Evolutionary conservation across 37 sponge, comb jelly and placozoan genomes (phyloP).

Genomic region (Halichondria panicea): DNA sequence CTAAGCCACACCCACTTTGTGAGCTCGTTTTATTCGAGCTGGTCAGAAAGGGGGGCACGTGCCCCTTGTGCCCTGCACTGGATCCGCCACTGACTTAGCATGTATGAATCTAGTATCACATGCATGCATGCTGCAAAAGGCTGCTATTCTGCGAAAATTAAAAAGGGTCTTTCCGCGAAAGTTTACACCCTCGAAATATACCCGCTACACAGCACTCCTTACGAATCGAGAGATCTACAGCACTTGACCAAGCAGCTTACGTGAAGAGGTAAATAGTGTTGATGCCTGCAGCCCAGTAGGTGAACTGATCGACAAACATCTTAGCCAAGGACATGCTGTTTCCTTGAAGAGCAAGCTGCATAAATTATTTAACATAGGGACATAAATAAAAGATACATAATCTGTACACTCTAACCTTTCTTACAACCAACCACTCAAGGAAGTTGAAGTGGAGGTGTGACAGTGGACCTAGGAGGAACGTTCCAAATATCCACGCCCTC

Average conservation of each 20-base stretch:
- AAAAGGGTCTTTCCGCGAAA: too few species aligned
- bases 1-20: too few species aligned
- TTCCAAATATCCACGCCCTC: conserved; percentile 64
- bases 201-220: too few species aligned
- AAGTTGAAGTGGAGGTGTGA: conserved; percentile 75
- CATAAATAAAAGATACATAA: neutral
- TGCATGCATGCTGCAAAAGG: too few species aligned
- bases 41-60: too few species aligned
- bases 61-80: too few species aligned
- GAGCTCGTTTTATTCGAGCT: neutral
- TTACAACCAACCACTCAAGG: conserved; percentile 64
- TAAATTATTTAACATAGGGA: neutral
- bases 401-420: conserved; percentile 52
- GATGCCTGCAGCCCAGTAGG: conserved; percentile 66
- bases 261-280: conserved; percentile 60
- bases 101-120: too few species aligned
- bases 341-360: conserved; percentile 39
- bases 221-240: too few species aligned
- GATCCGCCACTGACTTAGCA: too few species aligned
- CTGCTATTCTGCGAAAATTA: too few species aligned
- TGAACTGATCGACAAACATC: conserved; percentile 73
- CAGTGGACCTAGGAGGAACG: conserved; percentile 67
- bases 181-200: too few species aligned
- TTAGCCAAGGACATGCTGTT: conserved; percentile 51
- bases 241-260: conserved; percentile 4